phyloP scores from a whole-genome alignment of 1,140 invertebrate genomes.

The Hycleus phaleratus region DNA sequence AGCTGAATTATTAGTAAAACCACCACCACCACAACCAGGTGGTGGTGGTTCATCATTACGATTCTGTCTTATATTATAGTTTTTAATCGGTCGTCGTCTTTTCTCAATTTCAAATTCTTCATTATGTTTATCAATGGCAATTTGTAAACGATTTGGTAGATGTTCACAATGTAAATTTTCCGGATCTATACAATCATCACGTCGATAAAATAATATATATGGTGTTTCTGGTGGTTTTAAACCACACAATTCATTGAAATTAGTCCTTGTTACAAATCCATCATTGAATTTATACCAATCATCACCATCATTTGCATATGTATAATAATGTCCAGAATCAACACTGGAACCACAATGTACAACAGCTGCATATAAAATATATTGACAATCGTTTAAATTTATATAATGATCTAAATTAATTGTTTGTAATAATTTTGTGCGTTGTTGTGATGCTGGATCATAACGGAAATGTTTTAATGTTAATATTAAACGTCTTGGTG shows the following conservation, averaged over 20 bases:
- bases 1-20: constrained; percentile 23
- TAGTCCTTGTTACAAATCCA: constrained; percentile 54
- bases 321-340: constrained; percentile 82
- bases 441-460: constrained; percentile 58
- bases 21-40: constrained; percentile 37
- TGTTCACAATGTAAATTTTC: constrained; percentile 23
- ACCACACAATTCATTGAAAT: constrained; percentile 50
- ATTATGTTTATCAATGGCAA: constrained; percentile 26
- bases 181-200: constrained; percentile 31
- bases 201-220: constrained; percentile 70
- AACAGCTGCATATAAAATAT: constrained; percentile 70
- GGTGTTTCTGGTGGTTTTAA: constrained; percentile 67
- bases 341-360: constrained; percentile 75
- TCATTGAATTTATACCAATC: constrained; percentile 80
- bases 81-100: constrained; percentile 12
- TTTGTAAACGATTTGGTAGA: constrained; percentile 26
- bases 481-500: constrained; percentile 68
- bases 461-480: constrained; percentile 78
- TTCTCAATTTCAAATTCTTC: constrained; percentile 30
- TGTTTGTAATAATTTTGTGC: constrained; percentile 65
- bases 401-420: constrained; percentile 56
- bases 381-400: constrained; percentile 47
- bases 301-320: constrained; percentile 61
- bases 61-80: constrained; percentile 21
- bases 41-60: constrained; percentile 37